Percentiles rank a stretch among this genome's conserved stretches.
These are phyloP conservation scores for Agrochola lota DNA, from an alignment of 2,888 invertebrate species.

Conservation along the genomic window DNA sequence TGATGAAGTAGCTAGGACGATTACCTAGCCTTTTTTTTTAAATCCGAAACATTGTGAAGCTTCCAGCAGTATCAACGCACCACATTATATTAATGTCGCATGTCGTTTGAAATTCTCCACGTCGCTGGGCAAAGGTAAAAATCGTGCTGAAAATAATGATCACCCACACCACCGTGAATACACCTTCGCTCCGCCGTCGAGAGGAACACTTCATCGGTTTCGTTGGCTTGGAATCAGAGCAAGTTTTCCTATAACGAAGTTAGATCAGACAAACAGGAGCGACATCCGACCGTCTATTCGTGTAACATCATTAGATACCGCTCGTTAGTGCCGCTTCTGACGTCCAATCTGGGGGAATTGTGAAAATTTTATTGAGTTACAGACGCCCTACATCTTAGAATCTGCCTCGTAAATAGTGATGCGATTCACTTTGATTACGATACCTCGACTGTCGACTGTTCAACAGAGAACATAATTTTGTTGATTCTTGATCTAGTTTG, in stretches of 20 bases:
- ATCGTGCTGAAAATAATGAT: constrained; percentile 58
- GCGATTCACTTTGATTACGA: constrained; percentile 38
- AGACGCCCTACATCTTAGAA: constrained; percentile 48
- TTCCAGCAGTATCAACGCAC: constrained; percentile 17
- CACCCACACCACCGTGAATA: constrained; percentile 36
- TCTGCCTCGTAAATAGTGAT: constrained; percentile 53
- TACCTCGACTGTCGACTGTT: constrained; percentile 49
- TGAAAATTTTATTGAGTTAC: constrained; percentile 71
- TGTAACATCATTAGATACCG: constrained; percentile 75
- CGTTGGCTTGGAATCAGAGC: constrained; percentile 66
- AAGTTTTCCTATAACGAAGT: constrained; percentile 79
- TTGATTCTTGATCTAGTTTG: constrained; percentile 42
- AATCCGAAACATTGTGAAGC: not conserved
- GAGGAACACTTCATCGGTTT: constrained; percentile 63
- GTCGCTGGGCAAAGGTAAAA: constrained; percentile 38
- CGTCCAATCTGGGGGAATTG: constrained; percentile 69
- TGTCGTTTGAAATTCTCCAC: constrained; percentile 39
- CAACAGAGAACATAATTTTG: constrained; percentile 36
- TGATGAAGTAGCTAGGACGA: constrained; percentile 34
- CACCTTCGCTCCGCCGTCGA: constrained; percentile 31
- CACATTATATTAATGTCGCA: constrained; percentile 38
- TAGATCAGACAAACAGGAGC: constrained; percentile 77
- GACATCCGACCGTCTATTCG: constrained; percentile 72
- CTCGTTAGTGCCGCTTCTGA: constrained; percentile 73
- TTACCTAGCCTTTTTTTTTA: not conserved